Conservation (phyloP, 1,140 invertebrate genomes). For the Danaus plexippus region DNA sequence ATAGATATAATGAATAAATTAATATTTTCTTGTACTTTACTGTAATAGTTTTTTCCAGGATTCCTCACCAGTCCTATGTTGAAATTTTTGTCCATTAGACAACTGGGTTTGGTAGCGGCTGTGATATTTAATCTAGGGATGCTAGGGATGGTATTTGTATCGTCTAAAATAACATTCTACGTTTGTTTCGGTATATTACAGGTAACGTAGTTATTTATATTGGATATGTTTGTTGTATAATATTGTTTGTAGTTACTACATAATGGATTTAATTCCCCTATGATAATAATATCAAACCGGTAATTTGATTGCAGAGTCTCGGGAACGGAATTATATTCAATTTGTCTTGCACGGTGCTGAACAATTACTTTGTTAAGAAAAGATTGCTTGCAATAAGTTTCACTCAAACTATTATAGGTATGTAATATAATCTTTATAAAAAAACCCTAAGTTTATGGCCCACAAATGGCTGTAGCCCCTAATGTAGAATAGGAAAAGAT, state of each 20-base stretch:
- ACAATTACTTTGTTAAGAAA: constrained; percentile 41
- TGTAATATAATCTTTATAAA: constrained; percentile 1
- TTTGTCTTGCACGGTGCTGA: constrained; percentile 30
- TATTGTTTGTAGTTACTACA: background rate
- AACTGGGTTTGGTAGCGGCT: constrained; percentile 26
- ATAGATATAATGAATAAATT: too few relatives aligned
- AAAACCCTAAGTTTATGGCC: too few relatives aligned
- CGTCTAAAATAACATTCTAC: constrained; percentile 26
- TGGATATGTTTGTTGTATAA: constrained; percentile 24
- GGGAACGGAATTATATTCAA: constrained; percentile 35
- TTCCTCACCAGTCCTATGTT: constrained; percentile 31
- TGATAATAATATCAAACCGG: too few relatives aligned
- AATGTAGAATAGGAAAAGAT: too few relatives aligned
- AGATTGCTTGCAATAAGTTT: constrained; percentile 40
- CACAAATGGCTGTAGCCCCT: too few relatives aligned
- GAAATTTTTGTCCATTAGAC: constrained; percentile 33
- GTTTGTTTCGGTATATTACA: constrained; percentile 35
- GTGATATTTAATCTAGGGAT: constrained; percentile 29
- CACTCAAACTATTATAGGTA: constrained; percentile 61
- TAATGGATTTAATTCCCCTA: background rate
- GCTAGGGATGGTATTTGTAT: constrained; percentile 30
- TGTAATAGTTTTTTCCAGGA: constrained; percentile 26
- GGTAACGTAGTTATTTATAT: constrained; percentile 28
- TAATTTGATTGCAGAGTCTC: constrained; percentile 31
- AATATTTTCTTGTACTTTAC: too few relatives aligned